These are phyloP conservation scores for Ceyx margarethae DNA, from an alignment of 2,113 vertebrate species.

Conservation along the genomic window DNA sequence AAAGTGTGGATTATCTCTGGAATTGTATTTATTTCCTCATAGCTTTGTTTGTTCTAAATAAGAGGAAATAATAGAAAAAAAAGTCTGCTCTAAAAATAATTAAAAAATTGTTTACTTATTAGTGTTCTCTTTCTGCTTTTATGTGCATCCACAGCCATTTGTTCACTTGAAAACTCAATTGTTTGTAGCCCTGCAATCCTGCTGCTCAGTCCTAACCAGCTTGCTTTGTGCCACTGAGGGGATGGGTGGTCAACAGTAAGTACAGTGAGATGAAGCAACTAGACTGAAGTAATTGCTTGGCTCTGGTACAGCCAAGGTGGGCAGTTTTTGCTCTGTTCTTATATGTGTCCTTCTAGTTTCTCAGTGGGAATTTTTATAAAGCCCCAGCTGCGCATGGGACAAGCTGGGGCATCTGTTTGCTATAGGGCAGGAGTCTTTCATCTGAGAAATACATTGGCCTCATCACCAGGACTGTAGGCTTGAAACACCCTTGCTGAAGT, in stretches of 20 bases:
- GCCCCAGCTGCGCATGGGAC: background rate
- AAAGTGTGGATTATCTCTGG: conserved; percentile 20
- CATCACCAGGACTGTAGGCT: background rate
- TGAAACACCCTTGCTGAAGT: background rate
- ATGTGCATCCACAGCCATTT: background rate
- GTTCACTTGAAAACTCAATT: conserved; percentile 17
- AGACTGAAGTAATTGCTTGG: background rate
- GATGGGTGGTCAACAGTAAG: background rate
- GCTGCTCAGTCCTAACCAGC: background rate
- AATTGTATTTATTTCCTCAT: conserved; percentile 15
- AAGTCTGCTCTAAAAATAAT: background rate
- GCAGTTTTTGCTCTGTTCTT: background rate
- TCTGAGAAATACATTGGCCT: background rate
- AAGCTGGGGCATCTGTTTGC: background rate
- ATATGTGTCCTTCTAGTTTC: background rate
- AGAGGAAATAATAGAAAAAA: background rate
- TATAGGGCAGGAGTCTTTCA: background rate
- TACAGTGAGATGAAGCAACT: background rate
- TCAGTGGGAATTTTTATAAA: background rate
- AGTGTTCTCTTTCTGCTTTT: conserved; percentile 2
- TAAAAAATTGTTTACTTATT: conserved; percentile 7
- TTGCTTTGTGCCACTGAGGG: background rate
- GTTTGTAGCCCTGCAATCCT: background rate
- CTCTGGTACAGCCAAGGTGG: background rate
- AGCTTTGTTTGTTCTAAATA: conserved; percentile 8